Conservation (phyloP, 30 jellyfish, hydroid and myxozoan species). For the Clytia hemisphaerica region DNA sequence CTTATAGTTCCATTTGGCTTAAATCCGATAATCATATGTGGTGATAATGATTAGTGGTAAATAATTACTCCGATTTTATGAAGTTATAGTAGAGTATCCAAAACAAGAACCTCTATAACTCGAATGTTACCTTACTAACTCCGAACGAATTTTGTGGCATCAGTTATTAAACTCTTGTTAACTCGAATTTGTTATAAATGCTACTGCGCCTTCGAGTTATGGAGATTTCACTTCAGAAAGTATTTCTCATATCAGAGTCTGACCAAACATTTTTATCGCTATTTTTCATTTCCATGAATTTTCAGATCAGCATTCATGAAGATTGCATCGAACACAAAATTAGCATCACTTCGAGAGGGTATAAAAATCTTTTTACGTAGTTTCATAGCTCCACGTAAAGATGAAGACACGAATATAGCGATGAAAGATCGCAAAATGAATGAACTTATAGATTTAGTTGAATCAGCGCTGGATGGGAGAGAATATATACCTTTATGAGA, state of each 20-base stretch:
- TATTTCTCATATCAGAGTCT: not conserved
- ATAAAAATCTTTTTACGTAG: constrained; percentile 60
- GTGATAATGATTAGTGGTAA: too few relatives aligned
- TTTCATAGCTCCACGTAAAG: constrained; percentile 28
- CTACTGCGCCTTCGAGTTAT: not conserved
- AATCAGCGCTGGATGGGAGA: constrained; percentile 84
- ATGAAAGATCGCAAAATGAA: constrained; percentile 19
- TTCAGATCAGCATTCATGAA: constrained; percentile 59
- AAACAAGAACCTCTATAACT: too few relatives aligned
- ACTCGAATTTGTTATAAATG: not conserved
- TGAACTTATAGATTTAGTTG: constrained; percentile 67
- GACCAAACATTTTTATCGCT: not conserved
- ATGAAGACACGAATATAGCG: not conserved
- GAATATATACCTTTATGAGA: constrained; percentile 34
- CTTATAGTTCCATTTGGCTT: too few relatives aligned
- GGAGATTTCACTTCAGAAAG: not conserved
- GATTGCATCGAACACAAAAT: constrained; percentile 50
- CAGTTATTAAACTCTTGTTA: not conserved
- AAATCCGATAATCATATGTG: too few relatives aligned
- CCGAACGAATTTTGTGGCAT: not conserved
- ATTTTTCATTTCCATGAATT: not conserved
- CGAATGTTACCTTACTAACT: not conserved
- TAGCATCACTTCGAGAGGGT: constrained; percentile 79
- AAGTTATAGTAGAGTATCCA: too few relatives aligned
- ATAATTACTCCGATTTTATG: too few relatives aligned